A percentile compares a stretch with the other conserved stretches of the same genome.
Evolutionary conservation across 2,113 vertebrate species (phyloP).

Genomic region (Stegostoma tigrinum): DNA sequence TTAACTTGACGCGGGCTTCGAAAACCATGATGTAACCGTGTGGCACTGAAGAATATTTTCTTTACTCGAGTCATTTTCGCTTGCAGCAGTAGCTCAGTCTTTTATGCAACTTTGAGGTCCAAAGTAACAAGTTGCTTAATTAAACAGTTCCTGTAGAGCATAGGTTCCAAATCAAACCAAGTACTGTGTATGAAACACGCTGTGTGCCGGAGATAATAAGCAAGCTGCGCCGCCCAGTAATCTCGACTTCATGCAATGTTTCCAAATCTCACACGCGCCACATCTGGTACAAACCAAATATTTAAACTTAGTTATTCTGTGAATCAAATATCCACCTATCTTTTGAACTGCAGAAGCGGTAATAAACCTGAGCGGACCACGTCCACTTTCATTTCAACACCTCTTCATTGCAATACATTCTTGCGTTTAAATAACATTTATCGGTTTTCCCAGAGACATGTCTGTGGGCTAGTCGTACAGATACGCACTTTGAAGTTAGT

Average conservation of each 20-base stretch:
- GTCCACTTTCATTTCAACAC: not conserved
- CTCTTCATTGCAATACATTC: not conserved
- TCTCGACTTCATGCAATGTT: conserved; percentile 69
- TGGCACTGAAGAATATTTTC: not conserved
- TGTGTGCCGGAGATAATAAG: not conserved
- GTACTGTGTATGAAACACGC: not conserved
- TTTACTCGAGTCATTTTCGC: not conserved
- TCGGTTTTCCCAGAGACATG: not conserved
- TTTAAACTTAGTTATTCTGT: conserved; percentile 58
- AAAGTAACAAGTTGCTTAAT: not conserved
- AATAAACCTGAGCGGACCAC: not conserved
- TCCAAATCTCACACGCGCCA: conserved; percentile 52
- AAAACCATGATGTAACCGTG: not conserved
- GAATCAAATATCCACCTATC: conserved; percentile 64
- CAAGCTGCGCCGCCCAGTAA: conserved; percentile 53
- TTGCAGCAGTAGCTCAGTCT: not conserved
- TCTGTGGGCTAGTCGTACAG: not conserved
- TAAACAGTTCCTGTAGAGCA: not conserved
- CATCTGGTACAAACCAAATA: conserved; percentile 72
- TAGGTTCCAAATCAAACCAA: not conserved
- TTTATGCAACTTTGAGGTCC: not conserved
- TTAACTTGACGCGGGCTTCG: not conserved
- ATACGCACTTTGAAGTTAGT: not conserved
- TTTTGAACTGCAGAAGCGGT: conserved; percentile 44
- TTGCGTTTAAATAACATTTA: not conserved